Percentiles rank a stretch among this genome's conserved stretches.
phyloP scores from a whole-genome alignment of 1,140 invertebrate species.

The Lepidotrigona ventralis region DNA sequence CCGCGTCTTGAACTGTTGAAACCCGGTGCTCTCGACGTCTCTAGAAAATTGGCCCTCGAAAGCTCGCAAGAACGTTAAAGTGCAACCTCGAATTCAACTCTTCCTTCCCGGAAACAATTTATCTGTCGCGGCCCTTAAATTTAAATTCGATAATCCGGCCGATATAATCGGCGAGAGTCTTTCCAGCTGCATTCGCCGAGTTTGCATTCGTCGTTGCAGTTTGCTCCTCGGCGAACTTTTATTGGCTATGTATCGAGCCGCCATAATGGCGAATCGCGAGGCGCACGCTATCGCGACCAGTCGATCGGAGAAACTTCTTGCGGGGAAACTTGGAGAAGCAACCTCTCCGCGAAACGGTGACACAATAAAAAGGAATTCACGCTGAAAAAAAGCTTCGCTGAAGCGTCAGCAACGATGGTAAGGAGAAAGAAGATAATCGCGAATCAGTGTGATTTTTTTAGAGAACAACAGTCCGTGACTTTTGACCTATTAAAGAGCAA shows the following conservation, averaged over 20 bases:
- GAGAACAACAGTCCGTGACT: too few relatives aligned
- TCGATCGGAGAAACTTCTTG: background rate
- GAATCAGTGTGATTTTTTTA: background rate
- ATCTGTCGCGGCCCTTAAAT: background rate
- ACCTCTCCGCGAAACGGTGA: background rate
- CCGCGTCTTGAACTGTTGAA: too few relatives aligned
- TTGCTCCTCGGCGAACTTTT: background rate
- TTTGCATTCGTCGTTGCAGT: background rate
- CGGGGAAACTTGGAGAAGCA: constrained; percentile 2
- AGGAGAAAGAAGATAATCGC: background rate
- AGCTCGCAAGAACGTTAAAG: background rate
- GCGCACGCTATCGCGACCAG: background rate
- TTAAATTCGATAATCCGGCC: background rate
- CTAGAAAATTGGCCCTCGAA: too few relatives aligned
- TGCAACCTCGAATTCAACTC: background rate
- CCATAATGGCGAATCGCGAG: constrained; percentile 2
- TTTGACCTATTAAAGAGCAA: too few relatives aligned
- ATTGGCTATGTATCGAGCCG: background rate
- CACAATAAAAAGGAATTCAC: constrained; percentile 24
- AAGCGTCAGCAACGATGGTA: background rate
- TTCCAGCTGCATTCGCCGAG: background rate
- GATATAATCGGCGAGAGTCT: background rate
- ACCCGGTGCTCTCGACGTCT: too few relatives aligned
- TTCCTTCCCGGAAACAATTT: background rate
- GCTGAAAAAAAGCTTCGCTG: background rate